Evolutionary conservation across 2,113 vertebrate genomes (phyloP).

Genomic region (Phyllostomus discolor): DNA sequence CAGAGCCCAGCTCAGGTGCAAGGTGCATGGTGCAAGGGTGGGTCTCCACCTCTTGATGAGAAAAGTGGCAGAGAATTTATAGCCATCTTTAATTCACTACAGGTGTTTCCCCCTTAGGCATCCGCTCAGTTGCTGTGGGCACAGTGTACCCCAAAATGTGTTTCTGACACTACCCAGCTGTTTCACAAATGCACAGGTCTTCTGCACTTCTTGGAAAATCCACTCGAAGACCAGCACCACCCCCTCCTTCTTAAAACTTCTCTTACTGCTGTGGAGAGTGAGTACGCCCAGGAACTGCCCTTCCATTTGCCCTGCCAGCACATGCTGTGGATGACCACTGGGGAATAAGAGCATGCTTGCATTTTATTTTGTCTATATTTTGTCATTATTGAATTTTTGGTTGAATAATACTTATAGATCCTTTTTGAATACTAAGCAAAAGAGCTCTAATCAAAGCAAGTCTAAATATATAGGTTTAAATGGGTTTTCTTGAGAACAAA

Average conservation of each 20-base stretch:
- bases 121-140: not conserved
- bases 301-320: not conserved
- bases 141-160: not conserved
- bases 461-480: not conserved
- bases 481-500: slow-evolving; percentile 25
- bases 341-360: not conserved
- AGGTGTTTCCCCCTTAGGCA: not conserved
- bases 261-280: not conserved
- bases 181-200: not conserved
- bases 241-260: not conserved
- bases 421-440: not conserved
- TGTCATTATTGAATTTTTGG: not conserved
- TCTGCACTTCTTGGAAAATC: slow-evolving; percentile 3
- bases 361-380: not conserved
- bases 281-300: not conserved
- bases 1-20: not conserved
- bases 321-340: not conserved
- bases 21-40: not conserved
- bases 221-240: not conserved
- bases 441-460: not conserved
- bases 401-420: not conserved
- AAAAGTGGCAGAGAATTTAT: not conserved
- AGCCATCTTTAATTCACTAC: not conserved
- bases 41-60: not conserved
- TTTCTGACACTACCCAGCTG: not conserved